Conservation (phyloP, 1,140 invertebrate species). For the Orius insidiosus region DNA sequence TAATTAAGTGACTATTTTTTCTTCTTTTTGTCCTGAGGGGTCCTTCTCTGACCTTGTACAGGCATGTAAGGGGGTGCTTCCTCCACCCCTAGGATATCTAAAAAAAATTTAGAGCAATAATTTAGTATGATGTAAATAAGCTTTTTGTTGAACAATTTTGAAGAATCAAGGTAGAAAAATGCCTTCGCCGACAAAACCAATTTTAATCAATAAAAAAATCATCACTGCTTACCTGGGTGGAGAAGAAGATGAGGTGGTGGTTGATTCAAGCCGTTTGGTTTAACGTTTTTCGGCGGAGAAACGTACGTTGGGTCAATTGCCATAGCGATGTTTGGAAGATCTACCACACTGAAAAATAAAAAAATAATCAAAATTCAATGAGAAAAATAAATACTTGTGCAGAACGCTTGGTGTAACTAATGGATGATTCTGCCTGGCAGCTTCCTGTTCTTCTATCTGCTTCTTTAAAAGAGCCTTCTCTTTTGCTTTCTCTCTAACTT, state of each 20-base stretch:
- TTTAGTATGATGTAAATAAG: too few species aligned
- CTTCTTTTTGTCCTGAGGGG: constrained; percentile 30
- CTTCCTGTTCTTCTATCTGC: constrained; percentile 24
- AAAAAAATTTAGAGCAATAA: too few species aligned
- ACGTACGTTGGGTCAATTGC: constrained; percentile 40
- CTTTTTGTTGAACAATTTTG: too few species aligned
- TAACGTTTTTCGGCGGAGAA: constrained; percentile 4
- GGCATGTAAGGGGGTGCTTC: constrained; percentile 57
- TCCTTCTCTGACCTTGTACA: constrained; percentile 54
- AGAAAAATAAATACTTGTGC: too few species aligned
- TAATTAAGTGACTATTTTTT: constrained; percentile 25
- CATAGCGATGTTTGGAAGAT: constrained; percentile 31
- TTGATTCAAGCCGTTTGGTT: too few species aligned
- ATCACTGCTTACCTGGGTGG: constrained; percentile 2
- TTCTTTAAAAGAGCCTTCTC: constrained; percentile 46
- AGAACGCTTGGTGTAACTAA: constrained; percentile 24
- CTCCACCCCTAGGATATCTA: constrained; percentile 20
- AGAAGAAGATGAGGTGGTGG: neutral
- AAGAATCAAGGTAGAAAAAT: too few species aligned
- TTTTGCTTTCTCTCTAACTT: constrained; percentile 43
- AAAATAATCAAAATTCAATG: neutral
- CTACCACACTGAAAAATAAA: constrained; percentile 8
- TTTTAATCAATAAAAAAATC: too few species aligned
- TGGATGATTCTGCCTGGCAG: constrained; percentile 22
- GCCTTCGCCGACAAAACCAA: too few species aligned